Percentiles rank a stretch among this genome's conserved stretches.
Evolutionary conservation across 2,113 vertebrate species (phyloP).

Genomic region (Noturus placidus): DNA sequence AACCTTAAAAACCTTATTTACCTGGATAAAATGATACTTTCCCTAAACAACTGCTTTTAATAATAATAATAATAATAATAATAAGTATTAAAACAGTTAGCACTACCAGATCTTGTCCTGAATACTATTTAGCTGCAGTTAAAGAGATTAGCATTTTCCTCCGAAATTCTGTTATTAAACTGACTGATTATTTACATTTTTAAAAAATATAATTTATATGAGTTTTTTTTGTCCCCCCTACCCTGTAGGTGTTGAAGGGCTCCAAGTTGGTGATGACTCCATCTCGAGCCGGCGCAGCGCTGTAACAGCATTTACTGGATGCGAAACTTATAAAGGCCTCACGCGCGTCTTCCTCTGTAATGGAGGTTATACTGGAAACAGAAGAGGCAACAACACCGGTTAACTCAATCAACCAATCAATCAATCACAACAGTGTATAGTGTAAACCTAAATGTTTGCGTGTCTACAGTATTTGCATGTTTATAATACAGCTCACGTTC

Average conservation of each 20-base stretch:
- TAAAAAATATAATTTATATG: no score
- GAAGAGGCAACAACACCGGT: not conserved
- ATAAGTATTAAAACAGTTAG: not conserved
- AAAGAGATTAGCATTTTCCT: not conserved
- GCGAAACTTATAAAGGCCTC: constrained; percentile 52
- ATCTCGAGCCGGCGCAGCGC: constrained; percentile 51
- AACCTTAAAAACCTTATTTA: not conserved
- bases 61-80: no score
- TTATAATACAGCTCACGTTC: no score
- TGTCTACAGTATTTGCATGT: no score
- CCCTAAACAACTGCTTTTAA: not conserved
- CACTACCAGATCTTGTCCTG: not conserved
- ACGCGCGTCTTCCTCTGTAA: constrained; percentile 61
- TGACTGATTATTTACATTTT: no score
- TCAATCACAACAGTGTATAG: not conserved
- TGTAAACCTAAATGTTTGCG: no score
- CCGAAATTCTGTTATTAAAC: not conserved
- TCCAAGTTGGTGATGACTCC: constrained; percentile 67
- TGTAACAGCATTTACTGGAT: constrained; percentile 62
- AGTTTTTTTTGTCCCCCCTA: constrained; percentile 39
- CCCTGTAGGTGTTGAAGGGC: constrained; percentile 68
- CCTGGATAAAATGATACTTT: not conserved
- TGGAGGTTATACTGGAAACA: constrained; percentile 60
- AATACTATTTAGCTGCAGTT: not conserved
- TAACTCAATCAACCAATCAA: not conserved